Evolutionary conservation across 2,888 invertebrate genomes (phyloP).

Genomic region (Archips xylosteana): DNA sequence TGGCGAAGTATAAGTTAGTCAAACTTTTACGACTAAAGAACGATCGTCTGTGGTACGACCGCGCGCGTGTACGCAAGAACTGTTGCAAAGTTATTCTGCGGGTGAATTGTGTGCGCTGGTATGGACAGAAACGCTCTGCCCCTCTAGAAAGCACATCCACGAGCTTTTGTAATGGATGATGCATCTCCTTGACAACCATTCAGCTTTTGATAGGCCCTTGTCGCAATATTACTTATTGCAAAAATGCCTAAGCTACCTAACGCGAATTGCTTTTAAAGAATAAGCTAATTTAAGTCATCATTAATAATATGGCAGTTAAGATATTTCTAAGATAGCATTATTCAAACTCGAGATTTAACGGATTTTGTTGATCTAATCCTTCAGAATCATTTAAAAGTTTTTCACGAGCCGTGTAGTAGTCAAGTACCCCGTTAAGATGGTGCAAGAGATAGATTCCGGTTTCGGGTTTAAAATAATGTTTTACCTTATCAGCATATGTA

Average conservation of each 20-base stretch:
- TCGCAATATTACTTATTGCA: background rate
- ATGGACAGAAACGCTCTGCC: constrained; percentile 51
- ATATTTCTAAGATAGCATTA: background rate
- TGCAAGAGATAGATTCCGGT: too few relatives aligned
- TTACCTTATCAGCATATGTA: too few relatives aligned
- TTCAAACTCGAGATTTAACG: background rate
- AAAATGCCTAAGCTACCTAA: constrained; percentile 1
- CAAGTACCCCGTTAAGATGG: too few relatives aligned
- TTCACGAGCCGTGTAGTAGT: too few relatives aligned
- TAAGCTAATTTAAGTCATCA: background rate
- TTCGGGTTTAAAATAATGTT: too few relatives aligned
- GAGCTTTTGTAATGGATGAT: constrained; percentile 26
- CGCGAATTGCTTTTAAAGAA: background rate
- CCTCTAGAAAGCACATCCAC: constrained; percentile 31
- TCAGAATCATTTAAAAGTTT: too few relatives aligned
- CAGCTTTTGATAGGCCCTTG: background rate
- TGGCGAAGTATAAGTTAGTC: constrained; percentile 38
- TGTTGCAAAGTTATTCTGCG: constrained; percentile 60
- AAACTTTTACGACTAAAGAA: constrained; percentile 49
- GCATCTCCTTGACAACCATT: constrained; percentile 6
- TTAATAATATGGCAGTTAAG: too few relatives aligned
- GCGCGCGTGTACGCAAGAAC: constrained; percentile 64
- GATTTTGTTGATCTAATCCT: too few relatives aligned
- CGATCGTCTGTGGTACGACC: constrained; percentile 49
- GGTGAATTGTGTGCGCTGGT: constrained; percentile 44